These are phyloP conservation scores for Oophaga sylvatica DNA, from an alignment of 2,797 vertebrate genomes.

Conservation along the genomic window DNA sequence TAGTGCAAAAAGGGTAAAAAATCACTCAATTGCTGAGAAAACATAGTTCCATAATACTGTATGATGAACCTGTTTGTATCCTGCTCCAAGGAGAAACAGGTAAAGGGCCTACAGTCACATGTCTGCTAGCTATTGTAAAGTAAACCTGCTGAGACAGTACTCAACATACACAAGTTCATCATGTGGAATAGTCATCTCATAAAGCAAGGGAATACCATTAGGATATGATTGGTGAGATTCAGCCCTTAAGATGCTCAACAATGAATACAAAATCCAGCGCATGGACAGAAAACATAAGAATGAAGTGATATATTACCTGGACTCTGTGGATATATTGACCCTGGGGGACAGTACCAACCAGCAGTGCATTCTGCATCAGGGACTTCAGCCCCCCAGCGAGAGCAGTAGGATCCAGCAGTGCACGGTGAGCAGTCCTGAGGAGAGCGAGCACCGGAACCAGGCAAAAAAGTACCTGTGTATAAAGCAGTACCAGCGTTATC, in stretches of 20 bases:
- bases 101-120: too few species aligned
- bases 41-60: too few species aligned
- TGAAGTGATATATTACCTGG: constrained; percentile 67
- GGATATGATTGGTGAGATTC: too few species aligned
- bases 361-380: constrained; percentile 76
- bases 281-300: neutral
- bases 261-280: too few species aligned
- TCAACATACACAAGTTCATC: too few species aligned
- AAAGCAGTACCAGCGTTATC: neutral
- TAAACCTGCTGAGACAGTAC: too few species aligned
- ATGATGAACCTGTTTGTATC: too few species aligned
- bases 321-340: constrained; percentile 75
- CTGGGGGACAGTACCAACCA: constrained; percentile 87
- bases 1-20: neutral
- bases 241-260: too few species aligned
- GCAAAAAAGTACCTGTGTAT: constrained; percentile 78
- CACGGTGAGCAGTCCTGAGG: constrained; percentile 70
- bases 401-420: constrained; percentile 71
- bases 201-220: too few species aligned
- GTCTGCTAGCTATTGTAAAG: too few species aligned
- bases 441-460: constrained; percentile 71
- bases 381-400: constrained; percentile 70
- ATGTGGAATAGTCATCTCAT: too few species aligned
- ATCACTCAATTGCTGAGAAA: neutral
- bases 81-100: too few species aligned